phyloP scores from a whole-genome alignment of 2,797 vertebrate species.

The Hypotaenidia okinawae region DNA sequence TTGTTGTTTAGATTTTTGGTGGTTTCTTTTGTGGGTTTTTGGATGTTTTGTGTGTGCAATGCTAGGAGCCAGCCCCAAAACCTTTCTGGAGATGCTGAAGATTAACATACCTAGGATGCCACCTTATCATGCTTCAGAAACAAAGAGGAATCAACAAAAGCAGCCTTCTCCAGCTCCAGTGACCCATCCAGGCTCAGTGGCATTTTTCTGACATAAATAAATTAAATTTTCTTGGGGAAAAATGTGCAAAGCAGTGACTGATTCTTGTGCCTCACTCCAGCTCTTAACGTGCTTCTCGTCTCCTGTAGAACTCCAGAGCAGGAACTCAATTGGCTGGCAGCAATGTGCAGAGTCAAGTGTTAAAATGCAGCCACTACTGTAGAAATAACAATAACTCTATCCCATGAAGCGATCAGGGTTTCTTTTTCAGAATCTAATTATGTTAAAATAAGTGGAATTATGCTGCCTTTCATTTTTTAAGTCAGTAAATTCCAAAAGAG shows the following conservation, averaged over 20 bases:
- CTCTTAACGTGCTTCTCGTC: not conserved
- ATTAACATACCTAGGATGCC: not conserved
- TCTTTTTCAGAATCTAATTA: slow-evolving; percentile 1
- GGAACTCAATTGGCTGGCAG: not conserved
- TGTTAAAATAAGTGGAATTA: slow-evolving; percentile 54
- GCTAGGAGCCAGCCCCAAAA: not conserved
- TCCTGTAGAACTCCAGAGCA: not conserved
- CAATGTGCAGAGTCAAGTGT: not conserved
- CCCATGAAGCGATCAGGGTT: not conserved
- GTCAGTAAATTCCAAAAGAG: slow-evolving; percentile 38
- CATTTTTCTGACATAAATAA: not conserved
- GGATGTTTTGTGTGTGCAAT: not conserved
- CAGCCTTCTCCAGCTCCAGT: not conserved
- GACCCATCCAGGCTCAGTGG: not conserved
- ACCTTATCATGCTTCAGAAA: not conserved
- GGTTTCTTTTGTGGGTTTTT: not conserved
- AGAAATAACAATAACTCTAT: not conserved
- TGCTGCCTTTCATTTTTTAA: not conserved
- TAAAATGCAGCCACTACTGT: not conserved
- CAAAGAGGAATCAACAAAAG: not conserved
- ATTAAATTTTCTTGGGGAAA: not conserved
- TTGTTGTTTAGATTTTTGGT: not conserved
- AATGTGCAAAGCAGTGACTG: not conserved
- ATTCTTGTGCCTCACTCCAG: not conserved
- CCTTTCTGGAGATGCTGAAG: not conserved